phyloP scores from a whole-genome alignment of 2,888 invertebrate genomes.

The Luffia ferchaultella region DNA sequence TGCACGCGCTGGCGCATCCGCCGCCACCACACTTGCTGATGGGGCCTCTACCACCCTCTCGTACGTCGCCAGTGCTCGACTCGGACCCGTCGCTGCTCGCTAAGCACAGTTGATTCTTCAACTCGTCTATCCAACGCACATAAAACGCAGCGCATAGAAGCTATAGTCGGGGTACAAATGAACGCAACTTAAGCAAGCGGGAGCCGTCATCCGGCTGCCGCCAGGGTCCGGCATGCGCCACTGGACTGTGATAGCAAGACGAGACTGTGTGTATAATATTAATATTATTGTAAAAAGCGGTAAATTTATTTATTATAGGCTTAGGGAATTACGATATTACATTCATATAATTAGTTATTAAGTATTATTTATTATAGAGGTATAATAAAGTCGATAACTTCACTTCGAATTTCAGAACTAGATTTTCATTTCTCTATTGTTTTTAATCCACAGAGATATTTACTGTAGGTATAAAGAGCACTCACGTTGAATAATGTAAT shows the following conservation, averaged over 20 bases:
- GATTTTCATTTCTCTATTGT: neutral
- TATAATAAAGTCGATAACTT: neutral
- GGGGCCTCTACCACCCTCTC: conserved; percentile 24
- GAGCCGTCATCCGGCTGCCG: neutral
- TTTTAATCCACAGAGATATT: no score
- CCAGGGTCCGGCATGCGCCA: neutral
- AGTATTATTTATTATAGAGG: conserved; percentile 1
- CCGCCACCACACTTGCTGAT: conserved; percentile 21
- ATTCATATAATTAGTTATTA: conserved; percentile 38
- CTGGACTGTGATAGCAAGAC: conserved; percentile 46
- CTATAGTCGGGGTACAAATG: neutral
- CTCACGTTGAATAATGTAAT: no score
- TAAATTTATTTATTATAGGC: conserved; percentile 57
- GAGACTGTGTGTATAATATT: conserved; percentile 29
- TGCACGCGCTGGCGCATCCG: conserved; percentile 47
- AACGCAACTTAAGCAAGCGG: neutral
- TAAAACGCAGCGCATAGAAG: neutral
- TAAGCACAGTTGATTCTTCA: conserved; percentile 60
- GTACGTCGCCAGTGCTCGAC: conserved; percentile 15
- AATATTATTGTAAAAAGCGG: conserved; percentile 36
- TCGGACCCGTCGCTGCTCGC: conserved; percentile 46
- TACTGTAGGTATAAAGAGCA: no score
- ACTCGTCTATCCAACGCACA: neutral
- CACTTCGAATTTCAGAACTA: neutral
- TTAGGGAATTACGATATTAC: conserved; percentile 3